Base-by-base conservation (phyloP, 1,140 invertebrate species). In the Drosophila rufa region DNA sequence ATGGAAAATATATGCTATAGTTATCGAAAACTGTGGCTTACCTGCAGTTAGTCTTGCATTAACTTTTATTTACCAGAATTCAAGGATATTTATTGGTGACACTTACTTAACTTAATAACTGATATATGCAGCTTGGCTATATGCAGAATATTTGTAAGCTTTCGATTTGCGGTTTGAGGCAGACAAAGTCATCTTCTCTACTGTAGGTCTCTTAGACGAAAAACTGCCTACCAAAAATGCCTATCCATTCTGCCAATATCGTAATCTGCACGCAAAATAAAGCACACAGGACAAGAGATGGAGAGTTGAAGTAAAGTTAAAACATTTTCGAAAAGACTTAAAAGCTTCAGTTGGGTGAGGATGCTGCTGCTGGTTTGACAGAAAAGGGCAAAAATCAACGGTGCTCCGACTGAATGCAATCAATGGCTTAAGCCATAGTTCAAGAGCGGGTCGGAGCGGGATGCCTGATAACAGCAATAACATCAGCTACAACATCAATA, bases 361-460 rank as follows among this genome's bases (percentile, higher is more conserved):
- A n/a, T 38, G 55, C 61, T 53, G 57, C 58, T 22, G 66, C 36
- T 50, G 38, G 61, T 12, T 50, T 65, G 62, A 42, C 15, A 40
- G 45, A 47, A 55, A 67, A 83, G 66, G 64, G 64, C 83, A 71
- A 86, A 86, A 86, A 78, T 59, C 70, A 80, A 79, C 60, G 81
- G 61, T 48, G 76, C 62, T 67, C 55, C 22, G 57, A 40, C 38
- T 73, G 79, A 82, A 86, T 82, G 83, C 82, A 86, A 86, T 86
- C 82, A 86, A 86, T 86, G 83, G 82, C 83, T 87, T 82, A 86
- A 80, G 79, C 70, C 75, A 68, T 45, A 81, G 56, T 40, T 56
- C 58, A 64, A 51, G 55, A 53, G 61, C 30, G 42, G 56, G 47
- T 12, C 53, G 36, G 25, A 46, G 14, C 17, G 30, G 30, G 6